Evolutionary conservation across 2,797 vertebrate genomes (phyloP), one percentile per base, ranked within the genome.

Genomic region (Enteromius treurensis): DNA sequence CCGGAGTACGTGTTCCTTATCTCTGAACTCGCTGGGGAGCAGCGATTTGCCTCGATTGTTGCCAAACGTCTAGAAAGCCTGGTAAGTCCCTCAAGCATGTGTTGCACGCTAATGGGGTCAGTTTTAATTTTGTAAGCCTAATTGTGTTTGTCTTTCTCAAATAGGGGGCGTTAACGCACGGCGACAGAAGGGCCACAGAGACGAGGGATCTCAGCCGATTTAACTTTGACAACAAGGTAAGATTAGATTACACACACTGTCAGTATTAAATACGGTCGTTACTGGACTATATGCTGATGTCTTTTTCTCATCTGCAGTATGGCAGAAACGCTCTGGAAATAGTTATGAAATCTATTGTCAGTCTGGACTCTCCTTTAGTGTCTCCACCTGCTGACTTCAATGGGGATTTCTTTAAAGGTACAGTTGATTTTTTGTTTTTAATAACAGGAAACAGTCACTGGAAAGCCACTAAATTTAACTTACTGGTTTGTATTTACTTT

Each of bases 321-420:
- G 98, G 98, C 86, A 96, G 98, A 93, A 99, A 97, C 8, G 97
- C 98, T 88, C 93, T 99, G 88, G 98, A 99, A 90, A 99, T 98
- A 13, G 97, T 99, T 68, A 99, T 99, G 98, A 99, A 98, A 91
- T 99, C 98, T 2, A 99, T 99, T 51, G 98, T 99, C 64, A 99
- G 96, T 92, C 92, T 99, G 3, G 98, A 99, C 78, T 86, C 95
- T 26, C 97, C 98, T 0, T 91, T 99, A 82, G 98, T 99, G 51
- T 95, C 96, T 0, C 96, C 98, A 0, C 97, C 98, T 81, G 92
- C 95, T 49, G 91, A 97, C 86, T 99, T 97, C 88, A 95, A 96
- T 86, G 98, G 98, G 73, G 97, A 99, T 91, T 99, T 99, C 91
- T 99, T 98, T 90, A 99, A 98, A 97, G 98, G 98, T 97, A 90